Evolutionary conservation across 2,113 vertebrate genomes (phyloP).

Genomic region (Takifugu flavidus): DNA sequence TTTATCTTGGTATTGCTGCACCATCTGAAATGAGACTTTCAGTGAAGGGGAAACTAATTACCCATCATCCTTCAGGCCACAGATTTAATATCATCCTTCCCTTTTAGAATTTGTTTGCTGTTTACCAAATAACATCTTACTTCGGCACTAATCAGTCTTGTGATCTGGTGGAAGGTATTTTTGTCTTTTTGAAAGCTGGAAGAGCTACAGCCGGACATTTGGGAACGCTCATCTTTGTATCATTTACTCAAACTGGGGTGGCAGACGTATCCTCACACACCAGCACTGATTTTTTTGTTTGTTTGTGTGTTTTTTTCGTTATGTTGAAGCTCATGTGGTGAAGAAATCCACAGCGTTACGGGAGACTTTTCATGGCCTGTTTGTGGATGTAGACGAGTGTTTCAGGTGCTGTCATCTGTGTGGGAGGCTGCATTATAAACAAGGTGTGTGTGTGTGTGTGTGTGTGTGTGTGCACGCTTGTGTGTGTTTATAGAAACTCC

Average conservation of each 20-base stretch:
- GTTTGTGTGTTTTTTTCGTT: no score
- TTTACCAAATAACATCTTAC: conserved; percentile 54
- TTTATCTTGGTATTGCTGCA: conserved; percentile 66
- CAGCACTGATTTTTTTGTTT: not conserved
- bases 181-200: not conserved
- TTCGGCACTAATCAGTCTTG: conserved; percentile 27
- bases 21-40: conserved; percentile 67
- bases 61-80: conserved; percentile 62
- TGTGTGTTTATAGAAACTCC: conserved; percentile 82
- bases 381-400: not conserved
- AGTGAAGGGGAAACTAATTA: conserved; percentile 73
- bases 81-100: conserved; percentile 62
- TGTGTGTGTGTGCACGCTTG: not conserved
- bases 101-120: conserved; percentile 49
- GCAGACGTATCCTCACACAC: conserved; percentile 4
- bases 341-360: not conserved
- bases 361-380: no score
- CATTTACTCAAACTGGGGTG: not conserved
- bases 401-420: not conserved
- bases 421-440: conserved; percentile 4
- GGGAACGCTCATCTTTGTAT: conserved; percentile 5
- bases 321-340: not conserved
- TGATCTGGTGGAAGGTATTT: conserved; percentile 10
- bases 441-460: conserved; percentile 9
- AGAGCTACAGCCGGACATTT: conserved; percentile 12